phyloP scores from a whole-genome alignment of 2,888 invertebrate genomes.

The Drosophila bunnanda region DNA sequence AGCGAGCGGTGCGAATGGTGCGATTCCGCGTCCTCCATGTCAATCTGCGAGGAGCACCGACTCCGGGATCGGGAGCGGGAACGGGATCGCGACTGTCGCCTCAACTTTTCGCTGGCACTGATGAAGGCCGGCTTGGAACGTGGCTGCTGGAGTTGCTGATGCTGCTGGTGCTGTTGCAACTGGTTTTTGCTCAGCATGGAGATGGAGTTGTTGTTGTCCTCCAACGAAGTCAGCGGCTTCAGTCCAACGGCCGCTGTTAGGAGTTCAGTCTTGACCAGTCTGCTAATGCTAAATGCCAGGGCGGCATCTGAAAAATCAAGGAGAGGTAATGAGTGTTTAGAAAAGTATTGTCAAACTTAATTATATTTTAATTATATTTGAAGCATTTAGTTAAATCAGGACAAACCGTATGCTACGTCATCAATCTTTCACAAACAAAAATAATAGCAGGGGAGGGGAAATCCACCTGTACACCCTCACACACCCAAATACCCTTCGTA shows the following conservation, averaged over 20 bases:
- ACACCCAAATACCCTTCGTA: slow-evolving; percentile 14
- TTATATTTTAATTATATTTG: neutral
- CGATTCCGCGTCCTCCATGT: slow-evolving; percentile 80
- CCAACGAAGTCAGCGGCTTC: slow-evolving; percentile 71
- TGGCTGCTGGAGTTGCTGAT: slow-evolving; percentile 47
- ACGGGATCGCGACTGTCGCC: slow-evolving; percentile 74
- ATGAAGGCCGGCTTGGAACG: slow-evolving; percentile 86
- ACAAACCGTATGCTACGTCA: slow-evolving; percentile 46
- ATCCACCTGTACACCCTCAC: slow-evolving; percentile 56
- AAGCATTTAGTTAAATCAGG: slow-evolving; percentile 60
- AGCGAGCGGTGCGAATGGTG: slow-evolving; percentile 69
- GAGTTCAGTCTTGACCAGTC: slow-evolving; percentile 87
- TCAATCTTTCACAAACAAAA: slow-evolving; percentile 54
- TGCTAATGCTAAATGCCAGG: slow-evolving; percentile 93
- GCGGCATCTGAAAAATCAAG: slow-evolving; percentile 87
- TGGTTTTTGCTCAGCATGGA: slow-evolving; percentile 83
- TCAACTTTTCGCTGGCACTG: slow-evolving; percentile 82
- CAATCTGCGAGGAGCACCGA: slow-evolving; percentile 78
- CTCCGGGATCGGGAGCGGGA: slow-evolving; percentile 80
- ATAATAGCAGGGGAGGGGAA: neutral
- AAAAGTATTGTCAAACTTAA: neutral
- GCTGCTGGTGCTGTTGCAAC: slow-evolving; percentile 62
- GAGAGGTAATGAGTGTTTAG: neutral
- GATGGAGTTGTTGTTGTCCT: slow-evolving; percentile 83
- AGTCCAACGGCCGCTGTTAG: slow-evolving; percentile 85